Conservation (phyloP, 2,888 invertebrate species). For the Dryobotodes eremita region DNA sequence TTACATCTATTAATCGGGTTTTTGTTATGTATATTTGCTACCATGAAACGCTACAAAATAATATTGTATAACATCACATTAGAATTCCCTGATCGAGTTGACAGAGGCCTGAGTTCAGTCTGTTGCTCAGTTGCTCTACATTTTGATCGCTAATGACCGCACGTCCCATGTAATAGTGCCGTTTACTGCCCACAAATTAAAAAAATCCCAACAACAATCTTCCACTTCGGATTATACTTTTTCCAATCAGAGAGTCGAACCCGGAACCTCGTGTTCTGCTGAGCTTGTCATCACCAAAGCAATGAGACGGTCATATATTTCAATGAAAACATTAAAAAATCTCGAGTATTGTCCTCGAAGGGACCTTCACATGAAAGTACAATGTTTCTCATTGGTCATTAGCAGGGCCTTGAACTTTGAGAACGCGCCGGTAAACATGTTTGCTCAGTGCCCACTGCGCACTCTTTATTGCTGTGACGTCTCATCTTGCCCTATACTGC, state of each 20-base stretch:
- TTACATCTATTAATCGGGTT: neutral
- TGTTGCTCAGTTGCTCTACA: slow-evolving; percentile 5
- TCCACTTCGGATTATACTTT: neutral
- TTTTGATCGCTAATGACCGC: neutral
- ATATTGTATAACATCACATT: neutral
- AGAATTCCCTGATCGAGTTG: neutral
- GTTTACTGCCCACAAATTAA: neutral
- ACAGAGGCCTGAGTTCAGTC: neutral
- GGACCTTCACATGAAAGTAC: slow-evolving; percentile 76
- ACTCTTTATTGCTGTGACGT: slow-evolving; percentile 84
- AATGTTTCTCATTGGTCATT: slow-evolving; percentile 80
- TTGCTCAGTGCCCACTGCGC: slow-evolving; percentile 86
- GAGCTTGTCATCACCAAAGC: neutral
- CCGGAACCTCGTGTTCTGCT: neutral
- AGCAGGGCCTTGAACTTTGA: slow-evolving; percentile 88
- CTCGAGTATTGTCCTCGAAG: slow-evolving; percentile 44
- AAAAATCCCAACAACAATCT: neutral
- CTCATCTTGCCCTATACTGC: slow-evolving; percentile 73
- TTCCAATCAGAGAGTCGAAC: neutral
- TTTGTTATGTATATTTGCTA: neutral
- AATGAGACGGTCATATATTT: neutral
- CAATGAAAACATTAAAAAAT: slow-evolving; percentile 27
- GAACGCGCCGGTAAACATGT: slow-evolving; percentile 87
- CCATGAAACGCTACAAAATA: neutral
- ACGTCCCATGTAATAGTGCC: neutral